Evolutionary conservation across 2,888 invertebrate genomes (phyloP), one percentile per base, ranked within the genome.

Genomic region (Lasioglossum zephyrum): DNA sequence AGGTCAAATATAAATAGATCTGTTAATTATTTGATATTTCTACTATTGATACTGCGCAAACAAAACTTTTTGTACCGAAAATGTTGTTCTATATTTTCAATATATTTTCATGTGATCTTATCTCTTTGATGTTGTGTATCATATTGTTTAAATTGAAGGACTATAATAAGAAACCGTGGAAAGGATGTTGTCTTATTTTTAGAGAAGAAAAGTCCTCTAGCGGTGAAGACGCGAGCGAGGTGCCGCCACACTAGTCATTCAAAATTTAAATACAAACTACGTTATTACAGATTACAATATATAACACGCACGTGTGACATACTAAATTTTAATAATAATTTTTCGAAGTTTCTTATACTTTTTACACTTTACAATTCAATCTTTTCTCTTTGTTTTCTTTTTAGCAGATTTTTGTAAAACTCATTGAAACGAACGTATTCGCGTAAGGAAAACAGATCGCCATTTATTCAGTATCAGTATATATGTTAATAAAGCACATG

Each of bases 221-320:
- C 31, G 63, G 63, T 8, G 36, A 63, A 63, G 36, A 63, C 63
- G 13, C 16, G 16, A 63, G 31, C 16, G 16, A 63, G 31, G 63
- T 63, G 16, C 63, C 63, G 31, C 31, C 63, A 63, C 31, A 63
- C 63, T 77, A 83, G 57, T 77, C 77, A 75, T 83, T 53, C 72
- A 84, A 75, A 31, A 31, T 53, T 72, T 41, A 73, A 66, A 80
- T 80, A 80, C 53, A 26, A 49, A 73, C 73, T 81, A 84, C 47
- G 41, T 81, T 69, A 81, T 81, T 73, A 81, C 47, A 72, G 63
- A 83, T 83, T 79, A 84, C 41, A 57, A 77, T 77, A 73, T 77
- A 73, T 73, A 73, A 69, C 13, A 73, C 77, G 31, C 60, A 13
- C 41, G 47, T 53, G 13, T 72, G 49, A 60, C 57, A 69, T 77